Conservation (phyloP, 2,113 vertebrate genomes). For the Larimichthys crocea region DNA sequence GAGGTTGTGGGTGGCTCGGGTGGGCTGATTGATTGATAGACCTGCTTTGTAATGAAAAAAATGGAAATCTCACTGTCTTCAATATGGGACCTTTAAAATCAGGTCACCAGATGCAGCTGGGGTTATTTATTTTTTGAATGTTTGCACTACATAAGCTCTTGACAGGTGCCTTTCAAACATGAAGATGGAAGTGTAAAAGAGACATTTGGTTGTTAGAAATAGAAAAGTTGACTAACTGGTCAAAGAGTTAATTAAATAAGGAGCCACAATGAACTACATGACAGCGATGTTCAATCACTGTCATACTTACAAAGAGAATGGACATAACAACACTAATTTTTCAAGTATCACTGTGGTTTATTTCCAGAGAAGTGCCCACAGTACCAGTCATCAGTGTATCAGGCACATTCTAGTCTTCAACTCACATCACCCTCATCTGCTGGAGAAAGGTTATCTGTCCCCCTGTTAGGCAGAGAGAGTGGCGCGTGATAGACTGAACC, state of each 20-base stretch:
- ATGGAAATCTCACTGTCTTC: no score
- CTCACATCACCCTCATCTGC: constrained; percentile 59
- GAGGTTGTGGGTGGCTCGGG: no score
- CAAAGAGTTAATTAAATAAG: not conserved
- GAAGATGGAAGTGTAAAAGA: not conserved
- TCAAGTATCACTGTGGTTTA: not conserved
- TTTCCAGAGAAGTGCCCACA: not conserved
- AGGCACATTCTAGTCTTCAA: constrained; percentile 19
- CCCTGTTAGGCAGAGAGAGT: constrained; percentile 35
- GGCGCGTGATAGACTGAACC: constrained; percentile 38
- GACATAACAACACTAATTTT: not conserved
- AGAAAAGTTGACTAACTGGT: not conserved
- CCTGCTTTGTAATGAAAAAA: no score
- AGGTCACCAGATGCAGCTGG: not conserved
- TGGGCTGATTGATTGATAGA: no score
- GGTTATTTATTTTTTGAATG: not conserved
- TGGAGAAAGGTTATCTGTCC: constrained; percentile 66
- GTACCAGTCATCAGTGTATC: constrained; percentile 7
- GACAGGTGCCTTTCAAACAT: not conserved
- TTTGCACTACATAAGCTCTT: not conserved
- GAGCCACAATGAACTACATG: not conserved
- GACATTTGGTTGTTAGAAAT: not conserved
- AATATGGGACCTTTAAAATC: not conserved
- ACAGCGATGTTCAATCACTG: not conserved
- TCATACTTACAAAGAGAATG: not conserved